Evolutionary conservation across 2,888 invertebrate species (phyloP), one percentile per base, ranked within the genome.

Genomic region (Scaptomyza caliginosa): DNA sequence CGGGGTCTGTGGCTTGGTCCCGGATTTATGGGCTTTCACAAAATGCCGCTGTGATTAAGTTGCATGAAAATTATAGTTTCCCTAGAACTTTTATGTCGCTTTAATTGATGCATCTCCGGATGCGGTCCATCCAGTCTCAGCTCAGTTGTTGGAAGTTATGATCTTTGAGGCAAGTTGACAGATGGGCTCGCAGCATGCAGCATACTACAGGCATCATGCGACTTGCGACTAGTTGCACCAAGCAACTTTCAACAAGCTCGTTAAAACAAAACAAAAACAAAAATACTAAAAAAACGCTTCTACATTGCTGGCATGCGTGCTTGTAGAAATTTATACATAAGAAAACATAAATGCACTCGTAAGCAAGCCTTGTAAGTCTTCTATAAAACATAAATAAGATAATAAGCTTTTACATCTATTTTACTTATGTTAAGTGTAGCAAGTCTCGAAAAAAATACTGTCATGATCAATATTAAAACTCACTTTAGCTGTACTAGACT

Each of bases 21-120:
- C 57, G 64, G 71, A 76, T 74, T 76, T 76, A 67, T 77, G 77
- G 77, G 64, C 77, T 60, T 60, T 73, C 65, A 71, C 62, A 74
- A 71, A 77, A 80, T 63, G 83, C 83, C 80, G 81, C 81, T 77
- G 74, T 78, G 82, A 81, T 84, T 81, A 84, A 84, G 82, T 64
- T 68, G 71, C 64, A 68, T 64, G 79, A 67, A 81, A 84, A 84
- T 84, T 84, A 84, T 79, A 84, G 85, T 82, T 84, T 81, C 66
- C 78, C 74, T 62, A 74, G 74, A 74, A 76, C 71, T 77, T 76
- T 76, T 74, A 81, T 84, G 85, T 81, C 82, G 81, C 81, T 71
- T 81, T 84, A 84, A 84, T 81, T 81, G 82, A 76, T 81, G 85
- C 79, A 36, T 54, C 80, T 65, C 78, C 78, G 80, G 79, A 81